Conservation (phyloP, 2,113 vertebrate species). For the Otolemur garnettii region DNA sequence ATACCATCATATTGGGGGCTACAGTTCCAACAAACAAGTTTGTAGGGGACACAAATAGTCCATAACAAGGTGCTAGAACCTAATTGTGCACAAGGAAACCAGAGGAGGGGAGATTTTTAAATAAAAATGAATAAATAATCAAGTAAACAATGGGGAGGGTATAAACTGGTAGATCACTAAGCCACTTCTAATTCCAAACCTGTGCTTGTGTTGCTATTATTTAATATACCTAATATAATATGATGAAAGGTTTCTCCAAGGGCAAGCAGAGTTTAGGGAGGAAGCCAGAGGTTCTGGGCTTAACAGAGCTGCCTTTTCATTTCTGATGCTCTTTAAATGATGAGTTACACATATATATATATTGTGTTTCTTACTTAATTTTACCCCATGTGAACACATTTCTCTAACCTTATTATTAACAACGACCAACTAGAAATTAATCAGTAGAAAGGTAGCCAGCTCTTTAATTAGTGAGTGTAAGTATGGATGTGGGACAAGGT, state of each 20-base stretch:
- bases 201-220: background rate
- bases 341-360: background rate
- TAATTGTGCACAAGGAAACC: background rate
- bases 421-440: conserved; percentile 61
- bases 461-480: conserved; percentile 53
- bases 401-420: conserved; percentile 63
- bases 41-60: background rate
- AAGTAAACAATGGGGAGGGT: background rate
- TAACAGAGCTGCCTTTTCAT: background rate
- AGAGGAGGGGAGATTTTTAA: background rate
- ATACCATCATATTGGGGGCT: background rate
- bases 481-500: background rate
- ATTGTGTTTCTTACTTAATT: conserved; percentile 40
- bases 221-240: background rate
- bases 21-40: background rate
- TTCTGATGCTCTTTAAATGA: conserved; percentile 49
- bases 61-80: background rate
- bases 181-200: background rate
- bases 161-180: background rate
- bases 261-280: background rate
- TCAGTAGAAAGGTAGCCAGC: conserved; percentile 36
- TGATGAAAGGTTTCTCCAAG: background rate
- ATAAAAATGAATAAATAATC: too few relatives aligned
- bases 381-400: conserved; percentile 61
- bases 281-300: background rate